Conservation (phyloP, 2,797 vertebrate species). For the Lutjanus campechanus region DNA sequence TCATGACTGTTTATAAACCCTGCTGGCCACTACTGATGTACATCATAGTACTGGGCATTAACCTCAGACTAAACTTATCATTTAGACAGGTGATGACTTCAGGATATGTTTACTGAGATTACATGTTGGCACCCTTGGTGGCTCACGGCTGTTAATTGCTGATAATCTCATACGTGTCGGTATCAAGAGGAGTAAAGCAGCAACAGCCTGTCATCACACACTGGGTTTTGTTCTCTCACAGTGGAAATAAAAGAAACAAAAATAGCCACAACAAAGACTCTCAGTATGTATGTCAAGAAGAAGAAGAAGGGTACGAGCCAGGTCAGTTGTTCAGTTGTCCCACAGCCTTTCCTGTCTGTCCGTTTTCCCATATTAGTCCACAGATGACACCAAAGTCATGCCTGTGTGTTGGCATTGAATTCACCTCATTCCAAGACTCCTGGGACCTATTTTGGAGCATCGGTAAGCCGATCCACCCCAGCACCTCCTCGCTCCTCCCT, state of each 20-base stretch:
- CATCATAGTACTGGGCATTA: not conserved
- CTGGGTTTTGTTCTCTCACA: conserved; percentile 27
- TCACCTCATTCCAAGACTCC: conserved; percentile 87
- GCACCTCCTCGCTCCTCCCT: conserved; percentile 79
- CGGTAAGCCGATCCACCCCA: conserved; percentile 73
- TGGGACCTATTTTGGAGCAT: conserved; percentile 83
- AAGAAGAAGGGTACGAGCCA: not conserved
- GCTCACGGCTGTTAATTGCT: conserved; percentile 33
- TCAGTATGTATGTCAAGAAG: conserved; percentile 22
- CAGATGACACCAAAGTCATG: conserved; percentile 75
- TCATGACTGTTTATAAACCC: conserved; percentile 70
- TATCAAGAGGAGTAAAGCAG: conserved; percentile 11
- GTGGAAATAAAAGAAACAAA: conserved; percentile 20
- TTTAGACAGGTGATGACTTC: conserved; percentile 70
- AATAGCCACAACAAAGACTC: conserved; percentile 58
- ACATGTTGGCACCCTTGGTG: conserved; percentile 26
- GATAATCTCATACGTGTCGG: conserved; percentile 11
- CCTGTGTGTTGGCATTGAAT: conserved; percentile 82
- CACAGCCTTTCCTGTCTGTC: conserved; percentile 33
- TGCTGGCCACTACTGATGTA: conserved; percentile 28
- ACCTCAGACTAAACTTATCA: conserved; percentile 50
- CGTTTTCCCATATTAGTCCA: conserved; percentile 85
- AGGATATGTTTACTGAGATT: conserved; percentile 59
- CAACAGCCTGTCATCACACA: not conserved
- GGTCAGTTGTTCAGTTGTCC: conserved; percentile 33